phyloP scores from a whole-genome alignment of 2,797 vertebrate genomes.

The Acestrorhynchus altus region DNA sequence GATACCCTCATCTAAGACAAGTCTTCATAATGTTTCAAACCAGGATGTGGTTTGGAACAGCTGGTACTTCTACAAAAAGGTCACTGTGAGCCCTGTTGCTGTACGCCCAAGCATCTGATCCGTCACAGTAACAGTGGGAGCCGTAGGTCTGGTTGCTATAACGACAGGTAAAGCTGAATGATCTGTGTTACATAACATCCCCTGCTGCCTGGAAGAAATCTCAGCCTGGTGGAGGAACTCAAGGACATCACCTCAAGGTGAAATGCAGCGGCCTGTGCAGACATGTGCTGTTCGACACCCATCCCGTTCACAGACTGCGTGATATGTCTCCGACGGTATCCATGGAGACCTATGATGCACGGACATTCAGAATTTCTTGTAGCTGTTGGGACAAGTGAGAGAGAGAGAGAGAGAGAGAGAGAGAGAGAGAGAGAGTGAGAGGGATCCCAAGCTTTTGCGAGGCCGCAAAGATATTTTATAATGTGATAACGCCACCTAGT shows the following conservation, averaged over 20 bases:
- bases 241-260: constrained; percentile 56
- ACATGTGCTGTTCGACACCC: constrained; percentile 1
- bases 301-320: not conserved
- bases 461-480: not conserved
- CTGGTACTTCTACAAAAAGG: not conserved
- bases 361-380: not conserved
- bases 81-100: not conserved
- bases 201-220: constrained; percentile 32
- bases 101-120: not conserved
- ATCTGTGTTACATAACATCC: constrained; percentile 28
- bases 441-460: no score
- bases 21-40: not conserved
- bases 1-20: not conserved
- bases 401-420: not conserved
- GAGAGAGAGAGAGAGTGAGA: no score
- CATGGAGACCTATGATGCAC: constrained; percentile 7
- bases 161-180: constrained; percentile 21
- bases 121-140: not conserved
- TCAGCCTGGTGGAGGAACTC: constrained; percentile 11
- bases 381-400: not conserved
- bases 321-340: not conserved
- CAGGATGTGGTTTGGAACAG: not conserved
- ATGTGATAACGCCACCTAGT: constrained; percentile 56
- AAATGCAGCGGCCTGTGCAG: not conserved
- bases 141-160: constrained; percentile 23